Base-by-base conservation (phyloP, 1,140 invertebrate genomes). In the Conus ventricosus region DNA sequence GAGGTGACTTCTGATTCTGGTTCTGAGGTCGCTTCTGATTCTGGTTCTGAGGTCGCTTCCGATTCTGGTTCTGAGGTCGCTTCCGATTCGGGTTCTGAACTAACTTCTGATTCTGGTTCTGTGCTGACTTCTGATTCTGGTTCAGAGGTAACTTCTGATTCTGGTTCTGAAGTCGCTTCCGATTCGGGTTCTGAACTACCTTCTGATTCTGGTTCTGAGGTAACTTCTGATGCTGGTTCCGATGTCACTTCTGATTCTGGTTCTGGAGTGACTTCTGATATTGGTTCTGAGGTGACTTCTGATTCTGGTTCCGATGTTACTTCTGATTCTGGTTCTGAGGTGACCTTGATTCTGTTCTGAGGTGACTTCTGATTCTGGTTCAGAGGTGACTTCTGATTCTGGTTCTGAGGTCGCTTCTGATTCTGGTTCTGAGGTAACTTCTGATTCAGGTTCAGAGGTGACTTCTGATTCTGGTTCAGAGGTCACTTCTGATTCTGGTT, bases 161-260 rank as follows among this genome's bases (percentile, higher is more conserved):
- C 71, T 55, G 88, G 76, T 63, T 84, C 75, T 55, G 88, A 76
- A 0, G 63, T 81, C 0, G 23, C 57, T 67, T 67, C 76, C 60
- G 88, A 54, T 80, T 23, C 76, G 0, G 63, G 57, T 81, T 88
- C 71, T 10, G 88, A 53, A 75, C 67, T 76, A 82, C 86, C 20
- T 81, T 76, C 76, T 5, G 85, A 82, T 39, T 71, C 78, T 63
- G 88, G 63, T 87, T 83, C 81, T 87, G 83, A 27, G 1, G 71
- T 82, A 1, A 55, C n/a, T 71, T 86, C 87, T 55, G 91, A 80
- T 87, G 87, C 87, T 39, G 90, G 87, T 88, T 85, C 71, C 20
- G 57, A 51, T 5, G 51, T 39, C 13, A 55, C 27, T 81, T 84
- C 76, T 51, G 85, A 82, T 87, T 39, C 39, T 88, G 88, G 81